Base-by-base conservation (phyloP, 1,140 invertebrate genomes). In the Bombus vancouverensis region DNA sequence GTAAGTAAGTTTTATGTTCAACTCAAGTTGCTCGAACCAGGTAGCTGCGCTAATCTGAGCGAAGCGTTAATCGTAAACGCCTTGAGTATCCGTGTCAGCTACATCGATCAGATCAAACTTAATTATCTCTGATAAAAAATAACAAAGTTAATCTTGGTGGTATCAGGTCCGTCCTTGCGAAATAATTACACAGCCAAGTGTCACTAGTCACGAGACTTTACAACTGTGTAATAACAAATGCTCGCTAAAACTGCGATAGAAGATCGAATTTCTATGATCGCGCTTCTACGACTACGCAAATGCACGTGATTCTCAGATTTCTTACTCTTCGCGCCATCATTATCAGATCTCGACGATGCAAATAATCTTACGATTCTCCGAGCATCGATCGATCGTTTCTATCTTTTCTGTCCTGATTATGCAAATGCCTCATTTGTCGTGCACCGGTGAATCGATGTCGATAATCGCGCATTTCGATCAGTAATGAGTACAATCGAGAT, bases 401-500 rank as follows among this genome's bases (percentile, higher is more conserved):
- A 34, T 71, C 18, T 59, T n/a, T 32, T 9, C 22, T 65, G 6
- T 18, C 28, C 32, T 4, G 75, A 59, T 84, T 80, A 80, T 47
- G 66, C 83, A 72, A 76, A 62, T n/a, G 25, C 8, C 53, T 44
- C 53, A 66, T 57, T 57, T 32, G 65, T 59, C 34, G 39, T 70
- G 37, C 34, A 70, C 8, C 65, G 74, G n/a, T 53, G 39, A 15
- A 32, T 83, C 42, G 34, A 34, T 37, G 15, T 8, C 59, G 59
- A 87, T 89, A 89, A 89, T 87, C 80, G 62, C 12, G 28, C 37
- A 2, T 8, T 9, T n/a, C 47, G 80, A 83, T 82, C 80, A 10
- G 47, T 79, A 87, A 84, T 75, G 57, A 87, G 87, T 88, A 90
- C 81, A 89, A 91, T 89, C 85, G 88, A 91, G 91, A 92, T 88